Evolutionary conservation across 1,140 invertebrate species (phyloP).

Genomic region (Heliconius hermathena): DNA sequence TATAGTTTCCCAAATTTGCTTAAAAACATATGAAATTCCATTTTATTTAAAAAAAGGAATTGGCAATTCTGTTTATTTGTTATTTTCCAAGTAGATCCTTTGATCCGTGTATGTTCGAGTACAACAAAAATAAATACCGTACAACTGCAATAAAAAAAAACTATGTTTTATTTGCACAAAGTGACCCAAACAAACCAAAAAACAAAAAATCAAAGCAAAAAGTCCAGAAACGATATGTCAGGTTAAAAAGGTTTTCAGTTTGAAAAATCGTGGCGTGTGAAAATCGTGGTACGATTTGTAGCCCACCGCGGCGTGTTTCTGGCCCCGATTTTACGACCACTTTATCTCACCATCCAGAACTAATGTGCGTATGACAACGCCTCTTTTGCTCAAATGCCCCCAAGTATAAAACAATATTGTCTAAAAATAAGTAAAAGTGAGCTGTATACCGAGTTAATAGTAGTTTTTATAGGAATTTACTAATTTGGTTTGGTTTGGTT

Average conservation of each 20-base stretch:
- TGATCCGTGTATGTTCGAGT: no score
- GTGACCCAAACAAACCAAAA: neutral
- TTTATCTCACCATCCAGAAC: slow-evolving; percentile 40
- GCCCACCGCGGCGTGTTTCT: slow-evolving; percentile 26
- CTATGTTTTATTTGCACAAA: neutral
- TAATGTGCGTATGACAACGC: slow-evolving; percentile 38
- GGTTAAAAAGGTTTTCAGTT: slow-evolving; percentile 14
- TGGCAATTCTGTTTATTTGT: no score
- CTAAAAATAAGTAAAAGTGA: no score
- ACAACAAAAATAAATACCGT: no score
- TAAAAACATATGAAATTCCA: no score
- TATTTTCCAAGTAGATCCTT: no score
- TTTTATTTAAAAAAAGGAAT: no score
- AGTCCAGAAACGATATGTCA: slow-evolving; percentile 11
- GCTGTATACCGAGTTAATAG: no score
- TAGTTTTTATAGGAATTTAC: no score
- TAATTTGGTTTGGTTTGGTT: no score
- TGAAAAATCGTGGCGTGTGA: slow-evolving; percentile 26
- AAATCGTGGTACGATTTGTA: slow-evolving; percentile 25
- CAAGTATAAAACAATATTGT: neutral
- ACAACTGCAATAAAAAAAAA: no score
- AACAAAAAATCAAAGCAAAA: slow-evolving; percentile 4
- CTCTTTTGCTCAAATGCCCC: slow-evolving; percentile 32
- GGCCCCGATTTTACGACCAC: slow-evolving; percentile 42
- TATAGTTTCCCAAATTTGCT: no score